These are phyloP conservation scores for Zaprionus camerounensis DNA, from an alignment of 1,140 invertebrate species.

Conservation along the genomic window DNA sequence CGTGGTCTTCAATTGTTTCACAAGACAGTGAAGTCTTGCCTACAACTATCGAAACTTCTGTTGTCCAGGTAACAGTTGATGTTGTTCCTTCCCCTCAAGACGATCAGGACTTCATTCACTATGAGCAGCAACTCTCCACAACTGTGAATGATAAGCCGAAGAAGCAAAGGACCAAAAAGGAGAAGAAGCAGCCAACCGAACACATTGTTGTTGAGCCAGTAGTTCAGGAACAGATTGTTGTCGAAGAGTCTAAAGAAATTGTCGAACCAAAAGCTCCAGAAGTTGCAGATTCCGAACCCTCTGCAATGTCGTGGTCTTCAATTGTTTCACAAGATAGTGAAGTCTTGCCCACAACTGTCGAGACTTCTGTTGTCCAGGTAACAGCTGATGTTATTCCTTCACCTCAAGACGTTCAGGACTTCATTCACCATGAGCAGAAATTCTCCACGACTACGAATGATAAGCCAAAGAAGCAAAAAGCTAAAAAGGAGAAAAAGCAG, in stretches of 20 bases:
- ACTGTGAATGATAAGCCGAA: slow-evolving; percentile 10
- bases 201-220: not conserved
- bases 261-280: not conserved
- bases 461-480: slow-evolving; percentile 24
- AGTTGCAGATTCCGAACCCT: not conserved
- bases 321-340: slow-evolving; percentile 38
- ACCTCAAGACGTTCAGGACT: not conserved
- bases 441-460: slow-evolving; percentile 33
- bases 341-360: not conserved
- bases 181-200: slow-evolving; percentile 3
- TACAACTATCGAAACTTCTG: not conserved
- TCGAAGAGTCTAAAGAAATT: slow-evolving; percentile 1
- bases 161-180: slow-evolving; percentile 16
- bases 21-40: slow-evolving; percentile 2
- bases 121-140: slow-evolving; percentile 25
- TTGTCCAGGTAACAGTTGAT: not conserved
- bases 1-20: slow-evolving; percentile 20
- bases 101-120: slow-evolving; percentile 14
- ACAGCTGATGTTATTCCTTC: not conserved
- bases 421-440: slow-evolving; percentile 33
- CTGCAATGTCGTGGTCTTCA: slow-evolving; percentile 40
- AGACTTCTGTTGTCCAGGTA: not conserved
- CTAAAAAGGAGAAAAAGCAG: not conserved
- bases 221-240: not conserved
- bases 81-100: not conserved